Conservation (phyloP, 2,113 vertebrate genomes). For the Calyptomena viridis region DNA sequence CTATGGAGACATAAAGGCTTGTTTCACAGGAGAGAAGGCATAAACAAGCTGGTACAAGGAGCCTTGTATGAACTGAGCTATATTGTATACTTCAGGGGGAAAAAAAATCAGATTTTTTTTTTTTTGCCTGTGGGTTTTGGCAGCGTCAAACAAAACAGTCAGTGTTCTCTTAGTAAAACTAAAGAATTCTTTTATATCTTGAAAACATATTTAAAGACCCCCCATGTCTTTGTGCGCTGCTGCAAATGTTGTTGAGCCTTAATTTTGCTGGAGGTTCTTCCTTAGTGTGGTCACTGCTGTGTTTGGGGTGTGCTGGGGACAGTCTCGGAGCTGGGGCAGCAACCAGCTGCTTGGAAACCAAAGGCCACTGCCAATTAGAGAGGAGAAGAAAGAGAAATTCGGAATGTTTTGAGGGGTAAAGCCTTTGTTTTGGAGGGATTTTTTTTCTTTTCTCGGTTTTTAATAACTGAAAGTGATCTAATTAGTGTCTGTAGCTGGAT, state of each 20-base stretch:
- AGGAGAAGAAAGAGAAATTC: neutral
- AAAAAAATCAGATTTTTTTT: neutral
- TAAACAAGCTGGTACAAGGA: conserved; percentile 71
- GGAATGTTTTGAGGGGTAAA: neutral
- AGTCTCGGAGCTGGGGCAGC: neutral
- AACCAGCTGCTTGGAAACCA: neutral
- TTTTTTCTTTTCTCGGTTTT: neutral
- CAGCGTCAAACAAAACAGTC: conserved; percentile 63
- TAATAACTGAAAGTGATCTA: conserved; percentile 25
- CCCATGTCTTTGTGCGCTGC: neutral
- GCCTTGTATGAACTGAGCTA: conserved; percentile 63
- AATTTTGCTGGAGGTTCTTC: neutral
- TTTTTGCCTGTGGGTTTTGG: conserved; percentile 63
- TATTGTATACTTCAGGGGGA: conserved; percentile 21
- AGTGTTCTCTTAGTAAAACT: conserved; percentile 62
- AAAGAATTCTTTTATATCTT: conserved; percentile 12
- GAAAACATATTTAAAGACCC: conserved; percentile 6
- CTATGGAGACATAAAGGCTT: conserved; percentile 68
- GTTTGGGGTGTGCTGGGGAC: neutral
- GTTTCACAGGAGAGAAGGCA: conserved; percentile 65
- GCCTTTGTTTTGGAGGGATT: neutral
- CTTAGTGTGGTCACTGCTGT: neutral
- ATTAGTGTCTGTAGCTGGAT: conserved; percentile 22
- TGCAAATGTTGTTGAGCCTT: neutral
- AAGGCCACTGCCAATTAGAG: conserved; percentile 1